Base-by-base conservation (phyloP, 2,113 vertebrate genomes). In the Scomber japonicus region DNA sequence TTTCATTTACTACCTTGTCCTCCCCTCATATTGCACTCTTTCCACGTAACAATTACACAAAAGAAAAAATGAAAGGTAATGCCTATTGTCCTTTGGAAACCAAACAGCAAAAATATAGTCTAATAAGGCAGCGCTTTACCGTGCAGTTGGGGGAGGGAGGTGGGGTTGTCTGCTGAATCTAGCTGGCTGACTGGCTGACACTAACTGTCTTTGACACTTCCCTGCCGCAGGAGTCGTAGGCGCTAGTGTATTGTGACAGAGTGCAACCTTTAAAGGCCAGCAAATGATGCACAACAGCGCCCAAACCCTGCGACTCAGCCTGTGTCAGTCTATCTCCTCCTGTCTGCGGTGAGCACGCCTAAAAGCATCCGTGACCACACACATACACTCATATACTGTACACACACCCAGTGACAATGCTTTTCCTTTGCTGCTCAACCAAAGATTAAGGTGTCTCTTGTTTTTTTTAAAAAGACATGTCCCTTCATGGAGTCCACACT, bases 251-350 rank as follows among this genome's bases (percentile, higher is more conserved):
- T 87, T 90, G 93, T 94, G 93, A 94, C 94, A 95, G 93, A 94
- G 91, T 89, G 93, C 91, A 95, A 94, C 93, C 93, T 95, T 95
- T 95, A 95, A 95, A 96, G 93, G 94, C 94, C 94, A 95, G 84
- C 89, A 69, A 81, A 91, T 92, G 92, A 93, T 91, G 90, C 83
- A 90, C 89, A 92, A 79, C 92, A 94, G 88, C 85, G 68, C 79
- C 87, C 64, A 69, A 82, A 83, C 89, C 79, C 68, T 71, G 88
- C 57, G 61, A 82, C 85, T 87, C 88, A 54, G 81, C 77, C 89
- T 69, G 19, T 44, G 72, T 71, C 31, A n/a, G 71, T 19, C 81
- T 85, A 56, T 75, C 81, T 81, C 74, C 66, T 81, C 73, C 68
- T 35, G 44, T 88, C 59, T 74, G 80, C 24, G 67, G 65, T 62